Evolutionary conservation across 2,113 vertebrate genomes (phyloP).

Genomic region (Cynocephalus volans): DNA sequence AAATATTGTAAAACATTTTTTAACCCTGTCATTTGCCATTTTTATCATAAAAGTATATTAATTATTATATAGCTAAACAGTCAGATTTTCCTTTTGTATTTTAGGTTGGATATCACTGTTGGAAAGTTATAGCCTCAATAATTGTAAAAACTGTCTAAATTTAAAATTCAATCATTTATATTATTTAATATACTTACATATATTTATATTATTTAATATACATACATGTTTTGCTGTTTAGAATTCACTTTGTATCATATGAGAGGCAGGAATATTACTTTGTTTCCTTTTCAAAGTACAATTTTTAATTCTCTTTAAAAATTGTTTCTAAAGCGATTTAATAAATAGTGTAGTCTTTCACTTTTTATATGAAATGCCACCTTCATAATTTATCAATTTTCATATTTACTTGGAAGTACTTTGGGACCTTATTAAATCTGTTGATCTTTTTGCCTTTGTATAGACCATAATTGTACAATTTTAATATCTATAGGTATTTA

Average conservation of each 20-base stretch:
- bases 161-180: not conserved
- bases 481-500: not conserved
- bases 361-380: not conserved
- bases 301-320: not conserved
- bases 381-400: not conserved
- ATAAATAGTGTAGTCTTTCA: not conserved
- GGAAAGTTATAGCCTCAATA: not conserved
- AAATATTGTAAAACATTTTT: not conserved
- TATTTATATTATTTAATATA: not conserved
- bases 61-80: not conserved
- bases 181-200: not conserved
- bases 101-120: not conserved
- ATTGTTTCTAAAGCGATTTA: not conserved
- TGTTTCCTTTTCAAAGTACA: not conserved
- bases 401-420: not conserved
- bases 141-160: not conserved
- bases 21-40: not conserved
- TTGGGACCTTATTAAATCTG: not conserved
- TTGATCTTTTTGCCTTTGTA: not conserved
- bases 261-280: not conserved
- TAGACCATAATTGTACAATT: not conserved
- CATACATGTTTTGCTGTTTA: not conserved
- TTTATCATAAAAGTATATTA: not conserved
- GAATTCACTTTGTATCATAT: not conserved
- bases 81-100: not conserved